Base-by-base conservation (phyloP, 2,888 invertebrate species). In the Exephanes ischioxanthus region DNA sequence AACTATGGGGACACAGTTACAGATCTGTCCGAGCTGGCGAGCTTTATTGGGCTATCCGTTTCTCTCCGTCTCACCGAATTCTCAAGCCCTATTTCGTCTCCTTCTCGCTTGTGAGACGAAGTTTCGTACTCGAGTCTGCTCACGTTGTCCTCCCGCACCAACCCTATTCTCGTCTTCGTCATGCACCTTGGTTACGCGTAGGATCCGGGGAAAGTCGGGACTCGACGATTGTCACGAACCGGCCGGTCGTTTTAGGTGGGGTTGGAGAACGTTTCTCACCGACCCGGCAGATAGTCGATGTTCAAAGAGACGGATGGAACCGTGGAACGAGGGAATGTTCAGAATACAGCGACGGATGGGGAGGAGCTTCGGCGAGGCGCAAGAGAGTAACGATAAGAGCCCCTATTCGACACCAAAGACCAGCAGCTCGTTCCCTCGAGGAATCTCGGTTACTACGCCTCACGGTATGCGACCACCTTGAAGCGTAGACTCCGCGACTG, bases 381-480 rank as follows among this genome's bases (percentile, higher is more conserved):
- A 63, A 58, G 84, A 76, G 76, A 77, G 67, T 80, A 80, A 84
- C 80, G 84, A 84, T 84, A 84, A 84, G 80, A 72, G 76, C 77
- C 80, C 61, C 67, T 53, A 80, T 80, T 77, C 76, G 76, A 84
- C 84, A 80, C 72, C 76, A 53, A 67, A 84, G 63, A 72, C 41
- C 41, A 11, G 68, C 77, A 80, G 58, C 72, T 77, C 76, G 77
- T 77, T 84, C 80, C 67, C 80, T 77, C 77, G 55, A 80, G 80
- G 72, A 76, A 77, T 67, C 80, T 80, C 71, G 6, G 26, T 73
- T 61, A n/a, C 45, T 72, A 19, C 67, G 63, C 67, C 80, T 67
- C 58, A 58, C 61, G 19, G 48, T 6, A 33, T 33, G 63, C 63
- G n/a, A 14, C 26, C 53, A 68, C 63, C 79, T 79, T 48, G 63